A percentile compares a stretch with the other conserved stretches of the same genome.
Evolutionary conservation across 2,888 invertebrate species (phyloP).

Genomic region (Caradrina clavipalpis): DNA sequence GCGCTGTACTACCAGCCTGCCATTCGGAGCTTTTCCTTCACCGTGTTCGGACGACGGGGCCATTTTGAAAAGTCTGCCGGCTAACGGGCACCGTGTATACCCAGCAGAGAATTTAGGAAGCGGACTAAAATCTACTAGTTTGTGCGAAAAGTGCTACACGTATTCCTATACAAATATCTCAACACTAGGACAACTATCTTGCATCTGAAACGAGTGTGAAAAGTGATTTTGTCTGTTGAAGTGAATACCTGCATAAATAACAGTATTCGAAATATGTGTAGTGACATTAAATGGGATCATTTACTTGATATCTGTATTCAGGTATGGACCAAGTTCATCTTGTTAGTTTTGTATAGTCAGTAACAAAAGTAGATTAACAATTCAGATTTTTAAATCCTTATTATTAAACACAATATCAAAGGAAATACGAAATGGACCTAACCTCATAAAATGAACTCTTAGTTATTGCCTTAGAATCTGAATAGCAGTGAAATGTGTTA

Average conservation of each 20-base stretch:
- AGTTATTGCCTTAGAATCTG: too few species aligned
- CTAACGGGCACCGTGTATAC: neutral
- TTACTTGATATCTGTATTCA: constrained; percentile 4
- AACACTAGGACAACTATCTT: neutral
- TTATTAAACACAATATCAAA: too few species aligned
- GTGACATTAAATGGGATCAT: neutral
- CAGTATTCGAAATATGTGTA: neutral
- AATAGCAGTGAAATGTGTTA: too few species aligned
- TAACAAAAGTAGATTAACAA: too few species aligned
- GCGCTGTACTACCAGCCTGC: neutral
- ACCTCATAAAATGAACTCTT: too few species aligned
- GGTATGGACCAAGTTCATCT: constrained; percentile 2
- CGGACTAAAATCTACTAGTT: neutral
- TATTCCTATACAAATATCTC: neutral
- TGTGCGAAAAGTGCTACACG: neutral
- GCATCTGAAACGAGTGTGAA: neutral
- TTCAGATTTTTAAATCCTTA: too few species aligned
- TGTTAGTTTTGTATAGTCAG: too few species aligned
- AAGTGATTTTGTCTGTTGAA: constrained; percentile 2
- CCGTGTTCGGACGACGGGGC: constrained; percentile 11
- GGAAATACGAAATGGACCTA: too few species aligned
- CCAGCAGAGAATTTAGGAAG: neutral
- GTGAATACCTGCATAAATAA: neutral
- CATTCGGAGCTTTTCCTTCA: neutral
- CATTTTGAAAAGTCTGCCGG: too few species aligned